A percentile compares a stretch with the other conserved stretches of the same genome.
These are phyloP conservation scores for Contarinia nasturtii DNA, from an alignment of 1,140 invertebrate genomes.

Conservation along the genomic window DNA sequence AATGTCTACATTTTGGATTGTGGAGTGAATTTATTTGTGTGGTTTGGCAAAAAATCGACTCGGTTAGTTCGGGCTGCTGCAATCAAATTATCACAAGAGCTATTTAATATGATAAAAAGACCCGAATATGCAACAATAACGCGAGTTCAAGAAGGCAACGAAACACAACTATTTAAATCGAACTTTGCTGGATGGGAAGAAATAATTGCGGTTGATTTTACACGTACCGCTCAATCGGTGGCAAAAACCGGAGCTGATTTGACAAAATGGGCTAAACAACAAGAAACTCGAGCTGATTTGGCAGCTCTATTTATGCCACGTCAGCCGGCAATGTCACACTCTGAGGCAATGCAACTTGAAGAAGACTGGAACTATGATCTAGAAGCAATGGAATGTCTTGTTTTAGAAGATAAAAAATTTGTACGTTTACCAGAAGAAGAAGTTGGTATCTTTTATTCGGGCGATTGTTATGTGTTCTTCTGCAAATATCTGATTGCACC, in stretches of 20 bases:
- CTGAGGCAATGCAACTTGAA: constrained; percentile 79
- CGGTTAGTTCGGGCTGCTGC: constrained; percentile 88
- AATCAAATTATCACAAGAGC: constrained; percentile 84
- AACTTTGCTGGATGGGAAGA: constrained; percentile 98
- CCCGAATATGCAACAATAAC: constrained; percentile 78
- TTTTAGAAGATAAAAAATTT: constrained; percentile 95
- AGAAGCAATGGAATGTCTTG: constrained; percentile 93
- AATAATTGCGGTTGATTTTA: constrained; percentile 97
- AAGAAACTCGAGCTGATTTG: constrained; percentile 78
- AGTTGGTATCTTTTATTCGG: constrained; percentile 80
- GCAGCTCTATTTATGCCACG: constrained; percentile 89
- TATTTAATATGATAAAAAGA: constrained; percentile 81
- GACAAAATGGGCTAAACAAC: constrained; percentile 77
- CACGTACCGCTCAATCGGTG: constrained; percentile 92
- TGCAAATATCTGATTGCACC: constrained; percentile 81
- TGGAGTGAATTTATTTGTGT: constrained; percentile 91
- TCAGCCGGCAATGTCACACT: constrained; percentile 65
- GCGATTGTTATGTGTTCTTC: constrained; percentile 95
- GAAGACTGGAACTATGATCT: constrained; percentile 93
- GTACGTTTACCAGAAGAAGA: constrained; percentile 89
- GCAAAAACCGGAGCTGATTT: constrained; percentile 90
- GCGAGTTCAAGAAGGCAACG: constrained; percentile 70
- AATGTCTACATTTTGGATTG: constrained; percentile 97
- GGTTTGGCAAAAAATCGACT: constrained; percentile 98
- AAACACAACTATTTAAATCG: constrained; percentile 82